Base-by-base conservation (phyloP, 2,797 vertebrate genomes). In the Tadarida brasiliensis region DNA sequence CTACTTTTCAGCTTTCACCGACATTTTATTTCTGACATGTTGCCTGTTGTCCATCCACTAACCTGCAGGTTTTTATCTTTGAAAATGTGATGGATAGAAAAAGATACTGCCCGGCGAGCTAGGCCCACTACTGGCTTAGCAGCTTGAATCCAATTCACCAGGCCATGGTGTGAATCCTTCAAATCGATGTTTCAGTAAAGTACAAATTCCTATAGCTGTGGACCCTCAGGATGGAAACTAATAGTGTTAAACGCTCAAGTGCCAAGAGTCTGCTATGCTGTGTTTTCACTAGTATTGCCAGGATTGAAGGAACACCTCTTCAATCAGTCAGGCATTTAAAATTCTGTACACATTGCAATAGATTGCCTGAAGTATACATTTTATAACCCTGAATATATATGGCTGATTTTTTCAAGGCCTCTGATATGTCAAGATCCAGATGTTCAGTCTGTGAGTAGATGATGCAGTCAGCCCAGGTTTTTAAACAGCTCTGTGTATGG, bases 321-420 rank as follows among this genome's bases (percentile, higher is more conserved):
- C 47, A 61, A 11, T 65, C 26, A 94, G 6, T 17, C n/a, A 30
- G 49, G 78, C 54, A 35, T 80, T 92, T 92, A 68, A 94, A 91
- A 89, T 93, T 93, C 33, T 63, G 3, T 76, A 65, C 33, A 57
- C 15, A 80, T 26, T 12, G n/a, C 35, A 39, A 9, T 80, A 3
- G 19, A 78, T 73, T 90, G 47, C 59, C 54, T 90, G 73, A 68
- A 94, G 28, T 26, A 54, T 33, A 87, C 39, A 80, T 91, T 91
- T 96, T 83, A 88, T 91, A 78, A 76, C 26, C 12, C 44, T 84
- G 39, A 76, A 68, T 61, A 65, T 63, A 67, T 68, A 28, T 81
- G 56, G 12, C 28, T 54, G 87, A 71, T 87, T 95, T 93, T 85
- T 92, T 63, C 20, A 84, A 61, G 26, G 10, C 19, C 19, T 88